Percentiles rank a stretch among this genome's conserved stretches.
These are phyloP conservation scores for Lasioglossum leucozonium DNA, from an alignment of 2,888 invertebrate genomes.

Conservation along the genomic window DNA sequence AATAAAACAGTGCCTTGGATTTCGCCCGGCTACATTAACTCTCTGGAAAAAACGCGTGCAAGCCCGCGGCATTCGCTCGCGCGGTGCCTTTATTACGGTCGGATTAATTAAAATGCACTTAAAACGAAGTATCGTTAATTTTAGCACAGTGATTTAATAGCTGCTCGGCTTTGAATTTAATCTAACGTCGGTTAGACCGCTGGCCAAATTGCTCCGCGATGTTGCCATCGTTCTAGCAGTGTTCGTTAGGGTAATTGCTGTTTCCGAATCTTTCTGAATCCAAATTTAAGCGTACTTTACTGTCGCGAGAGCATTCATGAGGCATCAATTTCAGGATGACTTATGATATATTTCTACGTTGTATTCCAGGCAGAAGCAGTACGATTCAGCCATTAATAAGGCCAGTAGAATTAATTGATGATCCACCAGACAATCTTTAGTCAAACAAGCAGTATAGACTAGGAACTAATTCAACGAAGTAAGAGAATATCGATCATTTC, in stretches of 20 bases:
- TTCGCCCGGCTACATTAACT: slow-evolving; percentile 32
- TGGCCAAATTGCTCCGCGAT: slow-evolving; percentile 12
- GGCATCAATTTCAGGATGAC: background rate
- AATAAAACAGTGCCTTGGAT: slow-evolving; percentile 64
- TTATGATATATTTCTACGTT: background rate
- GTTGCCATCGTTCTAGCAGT: slow-evolving; percentile 4
- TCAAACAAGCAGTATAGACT: background rate
- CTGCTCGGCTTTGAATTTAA: slow-evolving; percentile 56
- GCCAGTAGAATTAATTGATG: background rate
- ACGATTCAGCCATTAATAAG: background rate
- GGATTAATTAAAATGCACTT: slow-evolving; percentile 73
- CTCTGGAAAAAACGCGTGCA: background rate
- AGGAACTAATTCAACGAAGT: background rate
- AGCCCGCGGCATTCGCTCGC: background rate
- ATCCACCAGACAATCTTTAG: background rate
- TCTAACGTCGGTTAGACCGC: slow-evolving; percentile 35
- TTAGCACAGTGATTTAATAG: slow-evolving; percentile 63
- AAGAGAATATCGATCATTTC: background rate
- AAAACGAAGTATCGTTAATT: slow-evolving; percentile 66
- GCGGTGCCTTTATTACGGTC: slow-evolving; percentile 49
- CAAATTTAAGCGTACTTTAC: background rate
- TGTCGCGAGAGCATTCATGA: background rate
- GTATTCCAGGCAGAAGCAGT: background rate
- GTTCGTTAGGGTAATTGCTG: background rate
- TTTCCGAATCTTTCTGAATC: background rate